Base-by-base conservation (phyloP, 2,797 vertebrate species). In the Spinibarbus caldwelli region DNA sequence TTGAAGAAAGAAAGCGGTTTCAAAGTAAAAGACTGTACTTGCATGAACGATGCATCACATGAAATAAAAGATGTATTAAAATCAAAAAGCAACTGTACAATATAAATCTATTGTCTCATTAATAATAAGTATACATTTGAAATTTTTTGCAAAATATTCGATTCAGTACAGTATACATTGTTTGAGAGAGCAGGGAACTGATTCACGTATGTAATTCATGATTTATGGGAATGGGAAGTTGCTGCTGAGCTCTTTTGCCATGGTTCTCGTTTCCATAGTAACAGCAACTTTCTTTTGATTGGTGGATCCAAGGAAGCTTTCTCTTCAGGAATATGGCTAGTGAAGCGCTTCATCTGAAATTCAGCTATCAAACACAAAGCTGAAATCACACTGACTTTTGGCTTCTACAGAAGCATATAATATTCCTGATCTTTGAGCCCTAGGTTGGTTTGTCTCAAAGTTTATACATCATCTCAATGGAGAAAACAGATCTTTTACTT, bases 281-380 rank as follows among this genome's bases (percentile, higher is more conserved):
- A 47, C 71, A 49, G 68, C 38, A 71, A 43, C 23, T 26, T 49
- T 29, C 26, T 49, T 49, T 62, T 62, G 68, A 71, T 71, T 71
- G 38, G 68, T 71, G 68, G 15, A 73, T 31, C 9, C 43, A 73
- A 73, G 71, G 1, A 49, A 3, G 38, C 19, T 15, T 23, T 71
- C 2, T 62, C 68, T 43, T 67, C 31, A 67, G 31, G 12, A 62
- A 31, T 64, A 64, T 31, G 29, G 6, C 26, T 6, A 64, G 59
- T 62, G 62, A n/a, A n/a, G n/a, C n/a, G n/a, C n/a, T n/a, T n/a
- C n/a, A n/a, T n/a, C n/a, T n/a, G n/a, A n/a, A n/a, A n/a, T n/a
- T n/a, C 17, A 31, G 26, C 2, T 64, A 12, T 38, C 34, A 68
- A 38, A 36, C 67, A 36, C 19, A n/a, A n/a, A n/a, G n/a, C n/a